Conservation (phyloP, 2,888 invertebrate genomes). For the Desoria tigrina region DNA sequence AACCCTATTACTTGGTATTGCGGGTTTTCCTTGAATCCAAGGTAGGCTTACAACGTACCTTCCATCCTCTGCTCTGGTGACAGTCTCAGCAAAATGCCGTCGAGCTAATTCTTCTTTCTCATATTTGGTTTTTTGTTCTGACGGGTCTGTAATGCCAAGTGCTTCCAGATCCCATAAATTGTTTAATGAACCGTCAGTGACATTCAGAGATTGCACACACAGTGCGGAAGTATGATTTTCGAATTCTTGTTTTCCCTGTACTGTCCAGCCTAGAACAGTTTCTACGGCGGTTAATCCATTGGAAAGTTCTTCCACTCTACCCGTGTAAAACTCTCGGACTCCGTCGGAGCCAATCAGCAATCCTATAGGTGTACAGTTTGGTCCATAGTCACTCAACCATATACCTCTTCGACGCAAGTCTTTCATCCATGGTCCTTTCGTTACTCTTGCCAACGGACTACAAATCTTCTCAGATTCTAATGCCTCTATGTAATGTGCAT, state of each 20-base stretch:
- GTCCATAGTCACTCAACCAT: too few species aligned
- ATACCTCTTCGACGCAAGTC: too few species aligned
- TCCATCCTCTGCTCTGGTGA: conserved; percentile 49
- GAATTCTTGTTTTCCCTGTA: conserved; percentile 16
- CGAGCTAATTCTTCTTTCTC: conserved; percentile 17
- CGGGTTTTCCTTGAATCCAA: conserved; percentile 53
- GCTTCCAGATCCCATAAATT: conserved; percentile 32
- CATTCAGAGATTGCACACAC: neutral
- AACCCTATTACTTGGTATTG: conserved; percentile 30
- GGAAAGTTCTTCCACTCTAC: neutral
- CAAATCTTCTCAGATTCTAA: too few species aligned
- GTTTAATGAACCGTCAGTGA: neutral
- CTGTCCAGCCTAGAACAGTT: conserved; percentile 27
- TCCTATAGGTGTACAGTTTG: too few species aligned
- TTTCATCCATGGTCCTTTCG: too few species aligned
- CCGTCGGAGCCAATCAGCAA: conserved; percentile 24
- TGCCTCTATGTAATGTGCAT: too few species aligned
- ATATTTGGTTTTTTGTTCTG: conserved; percentile 27
- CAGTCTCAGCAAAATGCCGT: conserved; percentile 45
- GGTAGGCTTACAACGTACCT: too few species aligned
- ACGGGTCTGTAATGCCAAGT: conserved; percentile 28
- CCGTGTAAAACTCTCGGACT: conserved; percentile 14
- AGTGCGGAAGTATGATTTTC: conserved; percentile 6
- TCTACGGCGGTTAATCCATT: conserved; percentile 22
- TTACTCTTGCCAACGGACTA: too few species aligned